phyloP scores from a whole-genome alignment of 2,113 vertebrate genomes.

The Eclectus roratus region DNA sequence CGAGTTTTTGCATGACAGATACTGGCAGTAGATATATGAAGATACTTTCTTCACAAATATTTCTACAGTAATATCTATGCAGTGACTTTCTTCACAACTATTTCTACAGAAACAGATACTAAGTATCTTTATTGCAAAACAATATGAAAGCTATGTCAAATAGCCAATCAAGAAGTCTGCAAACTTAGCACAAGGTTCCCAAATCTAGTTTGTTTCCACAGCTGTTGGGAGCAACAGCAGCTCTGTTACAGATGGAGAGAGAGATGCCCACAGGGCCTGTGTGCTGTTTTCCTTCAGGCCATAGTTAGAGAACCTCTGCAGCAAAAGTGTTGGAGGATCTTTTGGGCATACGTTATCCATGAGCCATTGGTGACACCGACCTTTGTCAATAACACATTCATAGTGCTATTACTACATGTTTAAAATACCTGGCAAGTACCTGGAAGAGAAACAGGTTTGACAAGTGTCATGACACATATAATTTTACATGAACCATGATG shows the following conservation, averaged over 20 bases:
- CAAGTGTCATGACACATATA: neutral
- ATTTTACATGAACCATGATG: neutral
- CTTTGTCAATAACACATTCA: neutral
- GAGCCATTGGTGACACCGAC: neutral
- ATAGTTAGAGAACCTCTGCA: neutral
- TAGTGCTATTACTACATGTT: neutral
- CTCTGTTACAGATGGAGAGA: neutral
- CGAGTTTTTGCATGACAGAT: accelerated
- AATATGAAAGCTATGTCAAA: neutral
- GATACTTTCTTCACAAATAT: neutral
- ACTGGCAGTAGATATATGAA: neutral
- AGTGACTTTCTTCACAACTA: no score
- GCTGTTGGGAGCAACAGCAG: neutral
- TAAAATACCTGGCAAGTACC: neutral
- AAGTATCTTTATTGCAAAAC: neutral
- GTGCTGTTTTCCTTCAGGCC: neutral
- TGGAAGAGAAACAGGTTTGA: neutral
- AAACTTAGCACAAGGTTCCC: neutral
- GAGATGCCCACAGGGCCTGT: accelerated
- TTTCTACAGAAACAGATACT: neutral
- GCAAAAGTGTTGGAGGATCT: neutral
- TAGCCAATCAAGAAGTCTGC: neutral
- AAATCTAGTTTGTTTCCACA: neutral
- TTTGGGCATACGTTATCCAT: neutral
- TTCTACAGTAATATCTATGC: neutral